These are phyloP conservation scores for Oncorhynchus tshawytscha DNA, from an alignment of 2,113 vertebrate species.

Conservation along the genomic window DNA sequence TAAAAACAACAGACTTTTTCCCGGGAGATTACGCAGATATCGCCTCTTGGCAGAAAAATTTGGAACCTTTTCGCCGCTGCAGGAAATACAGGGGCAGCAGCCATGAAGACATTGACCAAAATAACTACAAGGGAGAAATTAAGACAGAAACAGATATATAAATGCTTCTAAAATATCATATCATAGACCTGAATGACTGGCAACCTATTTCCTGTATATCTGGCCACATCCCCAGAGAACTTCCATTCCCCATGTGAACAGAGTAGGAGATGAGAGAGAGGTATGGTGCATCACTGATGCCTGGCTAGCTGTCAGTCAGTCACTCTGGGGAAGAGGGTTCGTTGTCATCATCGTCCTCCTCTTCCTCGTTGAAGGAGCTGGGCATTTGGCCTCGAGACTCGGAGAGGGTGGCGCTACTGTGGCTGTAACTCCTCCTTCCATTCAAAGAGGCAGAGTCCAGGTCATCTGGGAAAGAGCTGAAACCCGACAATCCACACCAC, in stretches of 20 bases:
- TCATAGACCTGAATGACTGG: slow-evolving; percentile 26
- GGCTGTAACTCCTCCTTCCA: slow-evolving; percentile 70
- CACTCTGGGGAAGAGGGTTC: slow-evolving; percentile 83
- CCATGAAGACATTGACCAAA: background rate
- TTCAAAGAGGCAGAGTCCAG: slow-evolving; percentile 69
- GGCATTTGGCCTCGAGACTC: slow-evolving; percentile 82
- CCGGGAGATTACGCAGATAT: background rate
- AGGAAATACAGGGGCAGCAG: background rate
- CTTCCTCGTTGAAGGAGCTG: slow-evolving; percentile 83
- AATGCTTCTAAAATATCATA: slow-evolving; percentile 29
- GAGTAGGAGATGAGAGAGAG: background rate
- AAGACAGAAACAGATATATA: slow-evolving; percentile 10
- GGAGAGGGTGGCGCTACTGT: slow-evolving; percentile 73
- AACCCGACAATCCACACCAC: slow-evolving; percentile 25
- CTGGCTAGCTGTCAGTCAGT: slow-evolving; percentile 39
- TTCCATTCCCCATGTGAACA: slow-evolving; percentile 5
- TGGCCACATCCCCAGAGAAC: background rate
- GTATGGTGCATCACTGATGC: background rate
- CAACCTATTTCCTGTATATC: slow-evolving; percentile 44
- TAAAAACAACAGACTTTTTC: slow-evolving; percentile 6
- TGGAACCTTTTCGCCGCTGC: background rate
- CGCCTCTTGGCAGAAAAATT: slow-evolving; percentile 8
- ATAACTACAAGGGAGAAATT: background rate
- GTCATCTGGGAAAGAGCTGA: slow-evolving; percentile 72
- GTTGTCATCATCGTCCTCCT: slow-evolving; percentile 78